phyloP scores from a whole-genome alignment of 2,797 vertebrate species.

The Holocentrus rufus region DNA sequence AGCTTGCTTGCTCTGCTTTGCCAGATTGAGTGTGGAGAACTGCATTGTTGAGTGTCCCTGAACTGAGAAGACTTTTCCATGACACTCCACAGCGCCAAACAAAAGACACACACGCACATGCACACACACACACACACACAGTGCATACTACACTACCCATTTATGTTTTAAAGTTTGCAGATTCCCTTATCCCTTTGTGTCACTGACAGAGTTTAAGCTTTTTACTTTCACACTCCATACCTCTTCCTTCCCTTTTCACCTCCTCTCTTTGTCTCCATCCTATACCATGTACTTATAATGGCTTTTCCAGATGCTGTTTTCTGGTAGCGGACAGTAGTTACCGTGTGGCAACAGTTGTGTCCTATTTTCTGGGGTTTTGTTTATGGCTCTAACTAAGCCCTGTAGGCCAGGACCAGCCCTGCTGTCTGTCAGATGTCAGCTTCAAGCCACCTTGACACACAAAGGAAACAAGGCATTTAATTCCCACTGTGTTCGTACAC shows the following conservation, averaged over 20 bases:
- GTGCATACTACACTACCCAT: not conserved
- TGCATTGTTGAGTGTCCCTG: conserved; percentile 31
- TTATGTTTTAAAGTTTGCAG: conserved; percentile 26
- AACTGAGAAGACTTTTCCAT: conserved; percentile 42
- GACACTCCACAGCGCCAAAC: conserved; percentile 52
- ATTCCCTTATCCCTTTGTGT: conserved; percentile 22
- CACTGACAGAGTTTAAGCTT: conserved; percentile 15
- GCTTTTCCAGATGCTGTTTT: conserved; percentile 64
- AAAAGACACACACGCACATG: conserved; percentile 50
- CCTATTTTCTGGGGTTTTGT: conserved; percentile 54
- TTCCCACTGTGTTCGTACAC: not conserved
- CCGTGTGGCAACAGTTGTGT: conserved; percentile 65
- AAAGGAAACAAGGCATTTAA: conserved; percentile 20
- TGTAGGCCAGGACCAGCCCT: conserved; percentile 53
- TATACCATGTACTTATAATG: conserved; percentile 28
- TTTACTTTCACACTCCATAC: conserved; percentile 21
- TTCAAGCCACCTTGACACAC: conserved; percentile 48
- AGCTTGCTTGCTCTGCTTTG: conserved; percentile 23
- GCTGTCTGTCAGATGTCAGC: conserved; percentile 63
- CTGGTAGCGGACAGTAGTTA: conserved; percentile 54
- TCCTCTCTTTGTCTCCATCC: conserved; percentile 19
- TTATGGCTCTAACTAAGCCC: conserved; percentile 70
- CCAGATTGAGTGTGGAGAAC: conserved; percentile 33
- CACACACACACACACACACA: conserved; percentile 2
- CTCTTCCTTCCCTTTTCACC: conserved; percentile 37